Percentiles rank a stretch among this genome's conserved stretches.
Evolutionary conservation across 1,140 invertebrate species (phyloP).

Genomic region (Leguminivora glycinivorella): DNA sequence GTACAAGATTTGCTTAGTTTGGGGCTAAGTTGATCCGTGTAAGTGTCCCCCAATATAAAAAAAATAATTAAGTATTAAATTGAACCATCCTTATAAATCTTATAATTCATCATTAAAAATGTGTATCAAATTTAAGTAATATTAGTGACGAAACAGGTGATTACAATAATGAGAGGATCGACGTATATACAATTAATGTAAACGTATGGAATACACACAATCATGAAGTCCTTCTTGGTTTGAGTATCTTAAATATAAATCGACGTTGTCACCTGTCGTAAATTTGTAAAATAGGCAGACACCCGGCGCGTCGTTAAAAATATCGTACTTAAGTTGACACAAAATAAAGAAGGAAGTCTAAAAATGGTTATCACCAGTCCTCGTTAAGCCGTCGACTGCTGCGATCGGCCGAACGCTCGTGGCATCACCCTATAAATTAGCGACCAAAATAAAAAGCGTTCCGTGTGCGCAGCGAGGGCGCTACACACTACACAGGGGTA

Average conservation of each 20-base stretch:
- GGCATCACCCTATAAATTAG: conserved; percentile 53
- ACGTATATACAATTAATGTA: too few relatives aligned
- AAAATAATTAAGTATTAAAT: too few relatives aligned
- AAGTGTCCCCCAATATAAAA: too few relatives aligned
- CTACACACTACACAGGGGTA: conserved; percentile 43
- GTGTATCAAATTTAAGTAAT: too few relatives aligned
- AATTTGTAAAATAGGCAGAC: neutral
- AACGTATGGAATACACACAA: neutral
- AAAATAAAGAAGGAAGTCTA: conserved; percentile 1
- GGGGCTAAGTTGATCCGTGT: too few relatives aligned
- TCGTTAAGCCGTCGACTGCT: conserved; percentile 15
- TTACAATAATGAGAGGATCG: too few relatives aligned
- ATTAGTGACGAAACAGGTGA: too few relatives aligned
- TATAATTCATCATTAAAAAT: too few relatives aligned
- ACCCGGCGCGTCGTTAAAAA: neutral
- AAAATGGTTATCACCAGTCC: conserved; percentile 3
- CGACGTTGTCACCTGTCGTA: neutral
- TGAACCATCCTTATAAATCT: too few relatives aligned
- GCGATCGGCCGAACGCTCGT: conserved; percentile 19
- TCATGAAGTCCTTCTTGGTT: neutral
- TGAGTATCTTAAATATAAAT: neutral
- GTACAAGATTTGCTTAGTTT: too few relatives aligned
- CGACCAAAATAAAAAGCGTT: conserved; percentile 54
- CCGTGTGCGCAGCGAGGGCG: conserved; percentile 44
- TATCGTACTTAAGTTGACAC: conserved; percentile 2